A percentile compares a stretch with the other conserved stretches of the same genome.
phyloP scores from a whole-genome alignment of 2,113 vertebrate species.

The Hucho hucho region DNA sequence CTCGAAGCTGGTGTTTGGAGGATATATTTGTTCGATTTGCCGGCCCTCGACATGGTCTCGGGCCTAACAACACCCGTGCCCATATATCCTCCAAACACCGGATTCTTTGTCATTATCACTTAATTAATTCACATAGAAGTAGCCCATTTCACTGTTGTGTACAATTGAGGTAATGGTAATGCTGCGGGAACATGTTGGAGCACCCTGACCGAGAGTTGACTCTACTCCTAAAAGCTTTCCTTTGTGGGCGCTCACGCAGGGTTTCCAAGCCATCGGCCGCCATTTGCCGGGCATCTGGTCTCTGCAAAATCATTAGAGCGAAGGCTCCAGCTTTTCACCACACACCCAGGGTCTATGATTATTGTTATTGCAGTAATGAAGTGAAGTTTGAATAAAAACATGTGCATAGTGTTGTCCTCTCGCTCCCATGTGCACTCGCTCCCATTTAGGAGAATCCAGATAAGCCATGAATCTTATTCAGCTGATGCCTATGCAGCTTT shows the following conservation, averaged over 20 bases:
- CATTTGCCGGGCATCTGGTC: constrained; percentile 35
- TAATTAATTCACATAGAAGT: no score
- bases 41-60: no score
- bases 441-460: neutral
- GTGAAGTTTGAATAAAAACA: constrained; percentile 22
- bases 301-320: constrained; percentile 52
- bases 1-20: no score
- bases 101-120: no score
- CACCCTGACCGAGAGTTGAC: constrained; percentile 43
- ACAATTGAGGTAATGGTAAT: constrained; percentile 59
- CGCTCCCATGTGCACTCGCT: neutral
- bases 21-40: no score
- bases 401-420: constrained; percentile 17
- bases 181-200: constrained; percentile 40
- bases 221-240: constrained; percentile 14
- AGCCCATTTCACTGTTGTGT: no score
- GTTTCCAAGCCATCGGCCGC: constrained; percentile 52
- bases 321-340: constrained; percentile 27
- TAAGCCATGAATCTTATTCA: constrained; percentile 22
- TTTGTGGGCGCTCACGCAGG: constrained; percentile 41
- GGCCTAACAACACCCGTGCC: no score
- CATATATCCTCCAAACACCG: no score
- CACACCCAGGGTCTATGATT: constrained; percentile 28
- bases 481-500: constrained; percentile 1
- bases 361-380: constrained; percentile 51